A percentile compares a stretch with the other conserved stretches of the same genome.
These are phyloP conservation scores for Xiphophorus birchmanni DNA, from an alignment of 2,797 vertebrate genomes.

Conservation along the genomic window DNA sequence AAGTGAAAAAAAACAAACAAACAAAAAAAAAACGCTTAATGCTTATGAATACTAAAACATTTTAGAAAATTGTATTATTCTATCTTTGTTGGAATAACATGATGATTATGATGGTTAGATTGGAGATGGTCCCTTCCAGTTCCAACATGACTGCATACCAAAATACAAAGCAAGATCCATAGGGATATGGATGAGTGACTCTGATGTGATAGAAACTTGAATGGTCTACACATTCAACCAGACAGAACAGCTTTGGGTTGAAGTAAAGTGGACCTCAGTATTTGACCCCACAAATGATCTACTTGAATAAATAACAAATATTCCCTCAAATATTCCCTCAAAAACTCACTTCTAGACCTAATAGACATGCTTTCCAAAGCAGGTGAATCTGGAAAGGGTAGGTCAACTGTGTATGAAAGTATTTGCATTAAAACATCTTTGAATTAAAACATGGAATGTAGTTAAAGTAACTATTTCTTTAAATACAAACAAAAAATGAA, in stretches of 20 bases:
- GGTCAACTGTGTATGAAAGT: neutral
- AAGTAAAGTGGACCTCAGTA: neutral
- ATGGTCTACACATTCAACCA: neutral
- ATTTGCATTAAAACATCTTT: neutral
- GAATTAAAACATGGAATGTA: neutral
- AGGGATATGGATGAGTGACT: neutral
- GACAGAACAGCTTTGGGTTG: neutral
- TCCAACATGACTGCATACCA: neutral
- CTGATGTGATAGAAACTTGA: neutral
- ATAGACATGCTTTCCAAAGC: neutral
- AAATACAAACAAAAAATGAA: neutral
- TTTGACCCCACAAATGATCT: neutral
- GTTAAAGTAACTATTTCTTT: neutral
- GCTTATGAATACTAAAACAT: neutral
- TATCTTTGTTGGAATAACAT: neutral
- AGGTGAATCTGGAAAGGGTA: neutral
- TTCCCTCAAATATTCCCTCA: neutral
- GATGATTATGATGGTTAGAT: neutral
- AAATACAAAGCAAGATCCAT: neutral
- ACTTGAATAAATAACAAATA: neutral
- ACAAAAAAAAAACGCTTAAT: no score
- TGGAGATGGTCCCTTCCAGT: neutral
- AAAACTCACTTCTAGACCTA: neutral
- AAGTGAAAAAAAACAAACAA: neutral
- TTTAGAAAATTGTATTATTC: neutral